Percentiles rank a stretch among this genome's conserved stretches.
These are phyloP conservation scores for Microctonus aethiopoides DNA, from an alignment of 2,888 invertebrate species.

Conservation along the genomic window DNA sequence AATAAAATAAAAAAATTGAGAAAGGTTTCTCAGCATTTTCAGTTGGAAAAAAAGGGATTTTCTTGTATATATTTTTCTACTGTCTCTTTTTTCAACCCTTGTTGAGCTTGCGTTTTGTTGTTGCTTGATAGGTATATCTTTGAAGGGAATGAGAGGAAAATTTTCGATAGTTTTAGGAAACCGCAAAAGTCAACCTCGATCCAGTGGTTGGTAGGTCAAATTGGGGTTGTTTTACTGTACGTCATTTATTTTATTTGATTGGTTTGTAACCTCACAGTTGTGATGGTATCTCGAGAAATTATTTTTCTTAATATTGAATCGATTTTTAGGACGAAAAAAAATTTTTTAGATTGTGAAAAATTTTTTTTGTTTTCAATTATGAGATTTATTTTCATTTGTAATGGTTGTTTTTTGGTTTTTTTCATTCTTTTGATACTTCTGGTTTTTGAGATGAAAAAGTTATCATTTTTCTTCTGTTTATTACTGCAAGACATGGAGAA, in stretches of 20 bases:
- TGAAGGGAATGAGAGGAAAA: not conserved
- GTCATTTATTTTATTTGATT: not conserved
- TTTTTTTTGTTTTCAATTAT: too few species aligned
- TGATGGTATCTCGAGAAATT: not conserved
- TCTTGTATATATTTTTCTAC: not conserved
- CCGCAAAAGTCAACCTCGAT: not conserved
- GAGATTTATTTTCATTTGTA: too few species aligned
- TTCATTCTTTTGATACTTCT: too few species aligned
- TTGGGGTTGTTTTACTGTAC: not conserved
- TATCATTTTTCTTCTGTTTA: too few species aligned
- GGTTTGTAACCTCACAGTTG: not conserved
- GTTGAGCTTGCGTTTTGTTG: not conserved
- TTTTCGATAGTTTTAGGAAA: constrained; percentile 4
- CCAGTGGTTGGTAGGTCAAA: not conserved
- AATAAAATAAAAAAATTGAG: not conserved
- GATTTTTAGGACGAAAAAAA: too few species aligned
- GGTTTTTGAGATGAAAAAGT: too few species aligned
- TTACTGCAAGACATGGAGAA: too few species aligned
- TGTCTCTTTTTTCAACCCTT: not conserved
- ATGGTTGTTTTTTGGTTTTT: too few species aligned
- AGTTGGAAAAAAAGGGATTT: not conserved
- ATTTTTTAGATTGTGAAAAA: too few species aligned
- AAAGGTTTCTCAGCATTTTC: not conserved
- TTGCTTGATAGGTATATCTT: not conserved
- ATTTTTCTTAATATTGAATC: not conserved